phyloP scores from a whole-genome alignment of 2,797 vertebrate species.

The Poecilia wingei region DNA sequence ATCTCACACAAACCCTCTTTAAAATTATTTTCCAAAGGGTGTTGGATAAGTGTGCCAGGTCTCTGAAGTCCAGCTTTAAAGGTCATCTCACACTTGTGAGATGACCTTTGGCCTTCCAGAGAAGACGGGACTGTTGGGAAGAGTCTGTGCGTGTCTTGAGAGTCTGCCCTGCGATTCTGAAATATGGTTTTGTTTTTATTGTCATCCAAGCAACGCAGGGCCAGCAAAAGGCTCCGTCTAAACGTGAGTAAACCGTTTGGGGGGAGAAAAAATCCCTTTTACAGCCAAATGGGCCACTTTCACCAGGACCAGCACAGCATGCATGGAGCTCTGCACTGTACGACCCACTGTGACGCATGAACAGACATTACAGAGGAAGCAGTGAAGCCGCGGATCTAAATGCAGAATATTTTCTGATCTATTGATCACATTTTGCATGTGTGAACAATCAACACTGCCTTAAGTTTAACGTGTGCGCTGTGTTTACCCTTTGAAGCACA shows the following conservation, averaged over 20 bases:
- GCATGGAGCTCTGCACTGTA: conserved; percentile 14
- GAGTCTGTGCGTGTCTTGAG: neutral
- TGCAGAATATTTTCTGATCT: neutral
- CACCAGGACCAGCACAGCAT: neutral
- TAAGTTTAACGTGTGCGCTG: neutral
- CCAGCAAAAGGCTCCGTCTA: conserved; percentile 54
- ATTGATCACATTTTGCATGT: neutral
- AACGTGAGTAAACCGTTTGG: conserved; percentile 60
- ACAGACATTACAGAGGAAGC: neutral
- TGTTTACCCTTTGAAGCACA: neutral
- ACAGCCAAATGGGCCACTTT: neutral
- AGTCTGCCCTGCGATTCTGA: neutral
- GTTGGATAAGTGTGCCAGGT: neutral
- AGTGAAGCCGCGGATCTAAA: neutral
- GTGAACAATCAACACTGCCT: neutral
- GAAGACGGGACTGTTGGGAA: neutral
- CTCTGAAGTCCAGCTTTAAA: neutral
- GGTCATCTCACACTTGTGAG: too few relatives aligned
- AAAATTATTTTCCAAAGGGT: neutral
- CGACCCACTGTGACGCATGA: neutral
- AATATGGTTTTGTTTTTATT: neutral
- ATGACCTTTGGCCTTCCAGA: neutral
- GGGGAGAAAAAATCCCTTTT: conserved; percentile 16
- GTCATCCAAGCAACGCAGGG: conserved; percentile 45
- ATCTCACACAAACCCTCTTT: neutral